These are phyloP conservation scores for Tursiops truncatus DNA, from an alignment of 2,113 vertebrate species.

Conservation along the genomic window DNA sequence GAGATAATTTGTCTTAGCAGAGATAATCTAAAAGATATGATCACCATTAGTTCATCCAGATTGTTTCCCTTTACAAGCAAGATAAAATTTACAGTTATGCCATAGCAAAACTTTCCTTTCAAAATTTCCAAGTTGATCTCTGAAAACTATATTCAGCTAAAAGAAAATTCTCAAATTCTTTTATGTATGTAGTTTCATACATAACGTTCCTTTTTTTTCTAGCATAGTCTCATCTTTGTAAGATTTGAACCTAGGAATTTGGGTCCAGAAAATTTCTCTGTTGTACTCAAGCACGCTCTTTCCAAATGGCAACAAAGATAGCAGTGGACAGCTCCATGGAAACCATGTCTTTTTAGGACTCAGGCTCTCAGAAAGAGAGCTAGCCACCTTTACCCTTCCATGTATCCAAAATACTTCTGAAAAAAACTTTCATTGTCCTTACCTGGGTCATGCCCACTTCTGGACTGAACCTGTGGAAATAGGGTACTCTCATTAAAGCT, in stretches of 20 bases:
- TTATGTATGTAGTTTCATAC: background rate
- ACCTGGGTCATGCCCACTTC: background rate
- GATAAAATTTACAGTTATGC: background rate
- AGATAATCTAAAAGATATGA: background rate
- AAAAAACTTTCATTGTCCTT: background rate
- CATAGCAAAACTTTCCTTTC: background rate
- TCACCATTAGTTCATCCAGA: background rate
- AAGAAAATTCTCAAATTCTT: constrained; percentile 3
- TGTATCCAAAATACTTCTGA: background rate
- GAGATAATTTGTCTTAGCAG: background rate
- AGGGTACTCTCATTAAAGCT: background rate
- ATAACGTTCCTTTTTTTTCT: background rate
- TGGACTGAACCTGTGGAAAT: background rate
- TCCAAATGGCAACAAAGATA: background rate
- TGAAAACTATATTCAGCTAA: background rate
- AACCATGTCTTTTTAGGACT: background rate
- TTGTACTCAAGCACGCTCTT: background rate
- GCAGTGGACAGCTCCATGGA: background rate
- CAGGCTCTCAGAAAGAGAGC: background rate
- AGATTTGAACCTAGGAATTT: background rate
- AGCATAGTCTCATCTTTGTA: background rate
- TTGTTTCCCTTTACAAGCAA: background rate
- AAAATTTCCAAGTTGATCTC: background rate
- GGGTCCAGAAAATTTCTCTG: background rate
- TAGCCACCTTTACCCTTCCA: background rate